Conservation (phyloP, 2,888 invertebrate species). For the Philhelius pedissequus region DNA sequence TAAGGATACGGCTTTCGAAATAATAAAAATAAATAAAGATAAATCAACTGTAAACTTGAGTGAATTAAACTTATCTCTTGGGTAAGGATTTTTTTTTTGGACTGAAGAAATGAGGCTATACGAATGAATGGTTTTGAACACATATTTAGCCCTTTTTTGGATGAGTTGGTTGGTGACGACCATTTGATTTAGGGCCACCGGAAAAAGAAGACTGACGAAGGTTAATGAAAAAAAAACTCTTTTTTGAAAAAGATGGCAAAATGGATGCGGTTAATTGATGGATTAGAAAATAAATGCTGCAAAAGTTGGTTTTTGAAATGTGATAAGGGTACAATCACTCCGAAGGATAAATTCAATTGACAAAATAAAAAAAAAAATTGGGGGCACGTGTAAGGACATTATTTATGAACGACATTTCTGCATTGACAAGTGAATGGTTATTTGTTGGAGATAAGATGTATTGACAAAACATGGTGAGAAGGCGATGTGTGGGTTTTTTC, state of each 20-base stretch:
- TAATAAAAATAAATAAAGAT: slow-evolving; percentile 11
- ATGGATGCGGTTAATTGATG: slow-evolving; percentile 61
- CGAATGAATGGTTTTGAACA: slow-evolving; percentile 1
- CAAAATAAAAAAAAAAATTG: background rate
- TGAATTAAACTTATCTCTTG: slow-evolving; percentile 57
- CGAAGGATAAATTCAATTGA: slow-evolving; percentile 20
- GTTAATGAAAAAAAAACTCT: slow-evolving; percentile 57
- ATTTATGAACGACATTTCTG: slow-evolving; percentile 39
- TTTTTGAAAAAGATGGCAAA: background rate
- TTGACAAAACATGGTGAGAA: background rate
- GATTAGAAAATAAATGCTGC: slow-evolving; percentile 33
- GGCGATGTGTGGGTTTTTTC: background rate
- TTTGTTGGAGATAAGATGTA: slow-evolving; percentile 14
- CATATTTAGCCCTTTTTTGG: slow-evolving; percentile 1
- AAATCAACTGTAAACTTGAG: slow-evolving; percentile 54
- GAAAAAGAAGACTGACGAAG: slow-evolving; percentile 41
- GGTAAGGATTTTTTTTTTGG: slow-evolving; percentile 26
- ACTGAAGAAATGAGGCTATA: slow-evolving; percentile 23
- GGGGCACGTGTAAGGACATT: slow-evolving; percentile 3
- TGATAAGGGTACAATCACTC: slow-evolving; percentile 48
- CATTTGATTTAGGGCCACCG: slow-evolving; percentile 2
- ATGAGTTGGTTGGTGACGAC: background rate
- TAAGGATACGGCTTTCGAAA: background rate
- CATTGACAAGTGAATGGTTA: slow-evolving; percentile 31
- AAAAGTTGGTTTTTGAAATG: slow-evolving; percentile 27